Base-by-base conservation (phyloP, 2,113 vertebrate genomes). In the Pachycephala philippinensis region DNA sequence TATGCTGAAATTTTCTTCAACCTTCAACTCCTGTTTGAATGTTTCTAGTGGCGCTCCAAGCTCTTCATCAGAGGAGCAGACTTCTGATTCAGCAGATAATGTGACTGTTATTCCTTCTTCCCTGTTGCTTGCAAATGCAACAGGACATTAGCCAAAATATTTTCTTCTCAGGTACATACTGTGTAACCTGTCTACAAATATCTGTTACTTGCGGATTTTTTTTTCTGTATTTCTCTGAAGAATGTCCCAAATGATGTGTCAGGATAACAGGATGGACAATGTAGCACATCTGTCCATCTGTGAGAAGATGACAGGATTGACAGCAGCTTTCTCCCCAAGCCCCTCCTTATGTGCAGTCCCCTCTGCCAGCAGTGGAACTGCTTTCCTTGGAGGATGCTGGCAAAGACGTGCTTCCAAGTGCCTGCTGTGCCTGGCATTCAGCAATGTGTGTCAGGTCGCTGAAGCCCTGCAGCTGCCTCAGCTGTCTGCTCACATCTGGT, bases 361-460 rank as follows among this genome's bases (percentile, higher is more conserved):
- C 60, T 40, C 30, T 89, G 57, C 42, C 37, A 35, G 64, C 42
- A 35, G 15, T 3, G 33, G 65, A 56, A 84, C 6, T 21, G 39
- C 49, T 45, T 27, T 45, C 77, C 35, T 13, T 15, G 44, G 44
- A 72, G 59, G 49, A 30, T 22, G 81, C 47, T 71, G 57, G 6
- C 5, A 7, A 53, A 66, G 39, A 33, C 1, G 7, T 24, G 21
- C 56, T 79, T 17, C 70, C 47, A 31, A 52, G 13, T 4, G n/a
- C 19, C 44, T 26, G 31, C 14, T 53, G 30, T 5, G 16, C 45
- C 47, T 0, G 0, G 23, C 44, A 59, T 11, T 27, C 69, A 24
- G 50, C 87, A 39, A 27, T 0, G 5, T 15, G 42, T 15, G 14
- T 6, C 56, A 75, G 40, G 49, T 60, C 54, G 10, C 49, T 63